Conservation (phyloP, 2,888 invertebrate genomes). For the Drosophila longiperda region DNA sequence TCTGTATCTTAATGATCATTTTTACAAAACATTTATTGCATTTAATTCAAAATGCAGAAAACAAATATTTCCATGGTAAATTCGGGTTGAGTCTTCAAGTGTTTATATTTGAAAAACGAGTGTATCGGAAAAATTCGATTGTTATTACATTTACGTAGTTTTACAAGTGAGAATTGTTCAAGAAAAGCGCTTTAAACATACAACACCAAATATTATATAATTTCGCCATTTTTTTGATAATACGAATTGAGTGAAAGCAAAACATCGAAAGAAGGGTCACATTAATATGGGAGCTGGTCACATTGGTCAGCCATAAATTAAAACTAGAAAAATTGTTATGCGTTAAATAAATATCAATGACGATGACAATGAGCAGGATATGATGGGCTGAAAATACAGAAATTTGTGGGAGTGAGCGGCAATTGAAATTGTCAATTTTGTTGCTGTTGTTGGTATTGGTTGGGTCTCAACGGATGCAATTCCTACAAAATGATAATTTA, state of each 20-base stretch:
- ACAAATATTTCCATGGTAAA: background rate
- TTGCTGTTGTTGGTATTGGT: slow-evolving; percentile 39
- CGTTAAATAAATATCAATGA: slow-evolving; percentile 59
- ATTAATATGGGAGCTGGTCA: slow-evolving; percentile 29
- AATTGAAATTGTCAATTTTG: slow-evolving; percentile 74
- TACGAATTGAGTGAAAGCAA: background rate
- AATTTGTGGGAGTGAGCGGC: slow-evolving; percentile 44
- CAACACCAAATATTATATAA: background rate
- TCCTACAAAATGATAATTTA: slow-evolving; percentile 84
- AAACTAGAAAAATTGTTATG: slow-evolving; percentile 61
- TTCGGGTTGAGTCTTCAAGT: background rate
- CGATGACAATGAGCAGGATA: slow-evolving; percentile 48
- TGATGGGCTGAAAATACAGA: slow-evolving; percentile 34
- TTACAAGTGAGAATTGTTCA: background rate
- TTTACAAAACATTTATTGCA: too few relatives aligned
- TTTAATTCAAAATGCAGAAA: background rate
- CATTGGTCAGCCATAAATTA: slow-evolving; percentile 65
- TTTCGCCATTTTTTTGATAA: background rate
- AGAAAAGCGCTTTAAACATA: background rate
- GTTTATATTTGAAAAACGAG: background rate
- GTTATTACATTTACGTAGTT: background rate
- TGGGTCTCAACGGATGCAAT: slow-evolving; percentile 79
- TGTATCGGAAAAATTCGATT: background rate
- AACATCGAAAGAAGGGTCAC: background rate
- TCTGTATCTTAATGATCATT: too few relatives aligned